These are phyloP conservation scores for Lathamus discolor DNA, from an alignment of 2,113 vertebrate species.

Conservation along the genomic window DNA sequence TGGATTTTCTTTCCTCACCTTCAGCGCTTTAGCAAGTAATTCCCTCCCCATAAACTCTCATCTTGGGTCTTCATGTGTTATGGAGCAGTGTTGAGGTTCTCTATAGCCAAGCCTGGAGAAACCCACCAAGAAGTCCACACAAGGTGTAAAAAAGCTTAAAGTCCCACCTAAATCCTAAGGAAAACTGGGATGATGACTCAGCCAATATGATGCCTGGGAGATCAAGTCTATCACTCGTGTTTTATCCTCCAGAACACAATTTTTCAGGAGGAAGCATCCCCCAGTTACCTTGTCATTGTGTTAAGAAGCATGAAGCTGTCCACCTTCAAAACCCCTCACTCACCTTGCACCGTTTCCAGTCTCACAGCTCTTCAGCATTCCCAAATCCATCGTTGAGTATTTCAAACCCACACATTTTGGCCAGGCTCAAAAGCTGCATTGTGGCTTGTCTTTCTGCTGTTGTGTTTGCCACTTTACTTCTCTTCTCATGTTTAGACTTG, in stretches of 20 bases:
- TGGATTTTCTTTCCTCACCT: not conserved
- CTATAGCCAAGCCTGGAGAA: not conserved
- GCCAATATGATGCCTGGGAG: not conserved
- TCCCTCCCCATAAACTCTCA: not conserved
- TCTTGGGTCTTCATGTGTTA: not conserved
- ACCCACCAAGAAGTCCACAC: not conserved
- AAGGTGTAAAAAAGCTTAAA: not conserved
- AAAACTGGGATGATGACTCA: not conserved
- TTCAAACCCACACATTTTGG: not conserved
- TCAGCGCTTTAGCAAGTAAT: not conserved
- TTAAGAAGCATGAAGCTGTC: not conserved
- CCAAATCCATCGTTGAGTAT: not conserved
- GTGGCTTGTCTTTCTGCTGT: not conserved
- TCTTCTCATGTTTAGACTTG: conserved; percentile 4
- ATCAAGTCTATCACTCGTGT: not conserved
- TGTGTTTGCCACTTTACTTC: not conserved
- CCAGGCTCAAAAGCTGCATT: not conserved
- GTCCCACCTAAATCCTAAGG: not conserved
- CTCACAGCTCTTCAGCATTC: not conserved
- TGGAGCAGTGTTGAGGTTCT: not conserved
- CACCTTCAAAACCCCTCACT: not conserved
- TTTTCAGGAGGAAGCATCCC: not conserved
- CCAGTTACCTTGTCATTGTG: not conserved
- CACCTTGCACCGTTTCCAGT: not conserved
- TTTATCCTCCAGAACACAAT: not conserved